Conservation (phyloP, 1,140 invertebrate genomes). For the Drosophila oshimai region DNA sequence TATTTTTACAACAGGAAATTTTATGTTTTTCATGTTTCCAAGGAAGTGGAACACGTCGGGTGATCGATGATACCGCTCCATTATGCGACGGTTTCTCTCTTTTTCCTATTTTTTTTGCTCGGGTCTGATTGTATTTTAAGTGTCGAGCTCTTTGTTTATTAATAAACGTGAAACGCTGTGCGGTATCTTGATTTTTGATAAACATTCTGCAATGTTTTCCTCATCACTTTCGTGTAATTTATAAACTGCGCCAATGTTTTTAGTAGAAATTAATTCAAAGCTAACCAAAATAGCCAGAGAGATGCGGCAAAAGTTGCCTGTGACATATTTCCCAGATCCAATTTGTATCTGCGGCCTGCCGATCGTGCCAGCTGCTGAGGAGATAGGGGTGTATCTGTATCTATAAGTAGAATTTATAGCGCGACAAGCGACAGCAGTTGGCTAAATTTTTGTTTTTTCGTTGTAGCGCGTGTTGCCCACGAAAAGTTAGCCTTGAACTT, state of each 20-base stretch:
- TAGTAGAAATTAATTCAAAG: slow-evolving; percentile 50
- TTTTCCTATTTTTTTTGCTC: neutral
- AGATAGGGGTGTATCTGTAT: slow-evolving; percentile 19
- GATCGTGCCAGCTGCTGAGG: slow-evolving; percentile 19
- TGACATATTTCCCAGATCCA: slow-evolving; percentile 60
- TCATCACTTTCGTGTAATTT: slow-evolving; percentile 41
- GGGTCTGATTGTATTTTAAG: slow-evolving; percentile 1
- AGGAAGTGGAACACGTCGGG: slow-evolving; percentile 1
- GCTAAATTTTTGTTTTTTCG: slow-evolving; percentile 9
- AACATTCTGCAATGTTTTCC: slow-evolving; percentile 7
- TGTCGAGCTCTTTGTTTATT: slow-evolving; percentile 5
- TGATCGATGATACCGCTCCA: neutral
- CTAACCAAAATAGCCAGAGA: slow-evolving; percentile 18
- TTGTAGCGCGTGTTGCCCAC: slow-evolving; percentile 57
- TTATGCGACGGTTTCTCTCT: neutral
- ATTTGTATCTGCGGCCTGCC: slow-evolving; percentile 25
- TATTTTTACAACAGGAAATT: slow-evolving; percentile 28
- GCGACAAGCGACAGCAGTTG: slow-evolving; percentile 48
- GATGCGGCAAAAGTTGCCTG: slow-evolving; percentile 12
- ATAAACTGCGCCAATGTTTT: slow-evolving; percentile 59
- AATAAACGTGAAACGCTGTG: slow-evolving; percentile 2
- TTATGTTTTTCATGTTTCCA: neutral
- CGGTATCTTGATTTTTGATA: slow-evolving; percentile 3
- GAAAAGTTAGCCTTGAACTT: slow-evolving; percentile 71
- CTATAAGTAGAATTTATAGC: slow-evolving; percentile 61